Percentiles rank a stretch among this genome's conserved stretches.
Conservation (phyloP, 2,797 vertebrate genomes). For the Fringilla coelebs region DNA sequence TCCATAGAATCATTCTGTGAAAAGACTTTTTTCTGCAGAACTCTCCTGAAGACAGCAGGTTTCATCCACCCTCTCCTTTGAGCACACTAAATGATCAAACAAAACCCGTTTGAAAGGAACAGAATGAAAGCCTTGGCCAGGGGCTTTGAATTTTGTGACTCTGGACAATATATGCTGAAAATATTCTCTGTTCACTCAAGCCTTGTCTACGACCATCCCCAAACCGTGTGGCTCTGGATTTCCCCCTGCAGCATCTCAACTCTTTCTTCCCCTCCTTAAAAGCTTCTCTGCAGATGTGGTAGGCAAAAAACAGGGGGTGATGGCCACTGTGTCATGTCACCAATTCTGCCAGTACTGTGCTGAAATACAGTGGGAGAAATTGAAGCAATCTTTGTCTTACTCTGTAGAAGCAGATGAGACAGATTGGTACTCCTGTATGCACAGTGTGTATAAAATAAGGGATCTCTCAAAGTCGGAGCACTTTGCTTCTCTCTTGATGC, state of each 20-base stretch:
- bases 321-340: background rate
- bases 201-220: background rate
- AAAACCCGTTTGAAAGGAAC: background rate
- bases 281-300: background rate
- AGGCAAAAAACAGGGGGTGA: background rate
- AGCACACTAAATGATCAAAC: background rate
- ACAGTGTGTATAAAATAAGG: background rate
- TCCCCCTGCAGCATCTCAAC: background rate
- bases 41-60: background rate
- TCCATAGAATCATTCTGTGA: background rate
- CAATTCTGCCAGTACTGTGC: background rate
- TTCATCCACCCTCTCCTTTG: background rate
- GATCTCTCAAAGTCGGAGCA: background rate
- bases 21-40: background rate
- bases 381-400: background rate
- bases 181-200: background rate
- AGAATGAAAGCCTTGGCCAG: background rate
- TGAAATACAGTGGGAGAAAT: background rate
- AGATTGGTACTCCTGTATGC: background rate
- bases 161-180: background rate
- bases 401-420: background rate
- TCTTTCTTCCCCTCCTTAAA: background rate
- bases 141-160: background rate
- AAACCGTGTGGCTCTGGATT: background rate
- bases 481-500: background rate